Percentiles rank a stretch among this genome's conserved stretches.
phyloP scores from a whole-genome alignment of 2,888 invertebrate species.

The Scaptodrosophila latifasciaeformis region DNA sequence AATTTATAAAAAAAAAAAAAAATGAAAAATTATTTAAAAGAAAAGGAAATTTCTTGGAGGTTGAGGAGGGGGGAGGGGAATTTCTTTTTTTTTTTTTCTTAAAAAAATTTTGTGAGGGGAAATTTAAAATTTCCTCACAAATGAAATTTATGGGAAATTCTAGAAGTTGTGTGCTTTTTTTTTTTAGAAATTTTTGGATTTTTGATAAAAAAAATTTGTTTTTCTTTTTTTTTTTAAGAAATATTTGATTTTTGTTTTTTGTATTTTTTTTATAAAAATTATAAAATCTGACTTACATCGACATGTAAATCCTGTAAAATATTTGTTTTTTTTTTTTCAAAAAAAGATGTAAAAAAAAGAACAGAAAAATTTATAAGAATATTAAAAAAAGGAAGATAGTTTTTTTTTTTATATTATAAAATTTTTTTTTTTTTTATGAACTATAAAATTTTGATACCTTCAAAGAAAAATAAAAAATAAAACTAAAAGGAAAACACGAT shows the following conservation, averaged over 20 bases:
- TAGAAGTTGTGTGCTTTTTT: constrained; percentile 21
- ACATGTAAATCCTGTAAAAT: constrained; percentile 79
- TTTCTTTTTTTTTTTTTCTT: too few species aligned
- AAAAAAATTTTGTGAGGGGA: too few species aligned
- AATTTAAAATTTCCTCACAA: neutral
- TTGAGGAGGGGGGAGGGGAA: too few species aligned
- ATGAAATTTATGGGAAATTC: constrained; percentile 5
- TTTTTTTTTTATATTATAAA: constrained; percentile 8
- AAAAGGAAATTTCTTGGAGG: too few species aligned
- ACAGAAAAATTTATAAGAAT: constrained; percentile 69
- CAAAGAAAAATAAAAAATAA: too few species aligned
- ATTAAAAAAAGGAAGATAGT: constrained; percentile 48
- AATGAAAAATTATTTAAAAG: too few species aligned
- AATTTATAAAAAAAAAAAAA: too few species aligned
- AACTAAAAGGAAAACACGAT: too few species aligned
- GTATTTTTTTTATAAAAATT: constrained; percentile 58
- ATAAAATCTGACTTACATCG: constrained; percentile 76
- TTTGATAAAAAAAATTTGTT: constrained; percentile 9
- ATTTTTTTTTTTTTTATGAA: constrained; percentile 1
- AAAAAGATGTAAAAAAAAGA: constrained; percentile 70
- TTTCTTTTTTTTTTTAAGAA: constrained; percentile 18
- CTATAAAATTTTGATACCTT: too few species aligned
- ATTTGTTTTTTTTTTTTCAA: constrained; percentile 68
- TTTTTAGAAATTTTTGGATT: constrained; percentile 27
- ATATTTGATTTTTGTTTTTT: constrained; percentile 27